Conservation (phyloP, 2,113 vertebrate genomes). For the Ceyx margarethae region DNA sequence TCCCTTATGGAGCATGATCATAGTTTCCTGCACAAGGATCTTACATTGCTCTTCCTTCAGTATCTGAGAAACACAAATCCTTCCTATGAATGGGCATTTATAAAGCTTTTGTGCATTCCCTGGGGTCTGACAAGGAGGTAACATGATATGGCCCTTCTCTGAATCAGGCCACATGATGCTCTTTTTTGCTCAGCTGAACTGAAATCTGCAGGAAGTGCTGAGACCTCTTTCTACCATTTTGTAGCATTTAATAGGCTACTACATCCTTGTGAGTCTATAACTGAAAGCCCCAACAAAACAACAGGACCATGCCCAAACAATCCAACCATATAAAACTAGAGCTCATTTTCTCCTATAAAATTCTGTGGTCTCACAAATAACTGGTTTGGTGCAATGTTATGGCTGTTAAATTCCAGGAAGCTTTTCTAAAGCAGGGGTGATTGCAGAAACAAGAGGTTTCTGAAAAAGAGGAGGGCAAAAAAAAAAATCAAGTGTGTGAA, state of each 20-base stretch:
- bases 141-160: background rate
- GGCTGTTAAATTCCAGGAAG: background rate
- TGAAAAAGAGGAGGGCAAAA: background rate
- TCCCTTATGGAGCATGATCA: background rate
- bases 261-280: background rate
- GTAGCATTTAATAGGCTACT: background rate
- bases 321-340: background rate
- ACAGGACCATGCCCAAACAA: background rate
- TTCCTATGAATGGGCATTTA: background rate
- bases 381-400: background rate
- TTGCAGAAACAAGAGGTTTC: background rate
- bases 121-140: background rate
- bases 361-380: background rate
- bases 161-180: background rate
- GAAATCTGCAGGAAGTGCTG: background rate
- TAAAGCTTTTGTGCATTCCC: background rate
- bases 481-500: background rate
- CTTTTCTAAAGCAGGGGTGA: background rate
- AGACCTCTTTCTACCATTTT: background rate
- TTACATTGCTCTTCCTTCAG: accelerated
- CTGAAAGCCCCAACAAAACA: background rate
- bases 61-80: background rate
- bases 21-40: background rate
- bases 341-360: background rate
- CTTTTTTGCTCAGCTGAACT: background rate